These are phyloP conservation scores for Meta bourneti DNA, from an alignment of 2,888 invertebrate genomes.

Conservation along the genomic window DNA sequence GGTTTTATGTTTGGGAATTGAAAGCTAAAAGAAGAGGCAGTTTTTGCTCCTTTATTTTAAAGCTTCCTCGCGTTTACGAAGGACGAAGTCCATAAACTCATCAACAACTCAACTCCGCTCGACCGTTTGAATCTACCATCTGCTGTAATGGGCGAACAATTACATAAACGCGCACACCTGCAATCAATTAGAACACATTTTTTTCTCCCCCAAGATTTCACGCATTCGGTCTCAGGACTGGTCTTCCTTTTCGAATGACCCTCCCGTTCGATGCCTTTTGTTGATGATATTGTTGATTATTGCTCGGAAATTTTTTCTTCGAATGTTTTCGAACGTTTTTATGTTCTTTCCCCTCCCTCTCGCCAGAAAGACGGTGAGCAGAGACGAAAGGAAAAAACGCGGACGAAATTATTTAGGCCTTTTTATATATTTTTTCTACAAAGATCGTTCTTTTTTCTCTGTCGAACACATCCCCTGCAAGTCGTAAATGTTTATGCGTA, in stretches of 20 bases:
- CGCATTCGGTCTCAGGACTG: conserved; percentile 19
- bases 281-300: conserved; percentile 42
- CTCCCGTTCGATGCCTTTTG: conserved; percentile 11
- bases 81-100: conserved; percentile 19
- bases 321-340: conserved; percentile 1
- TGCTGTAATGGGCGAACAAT: conserved; percentile 53
- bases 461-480: not conserved
- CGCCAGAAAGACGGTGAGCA: no score
- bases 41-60: no score
- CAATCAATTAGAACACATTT: conserved; percentile 53
- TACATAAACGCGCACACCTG: conserved; percentile 50
- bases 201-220: not conserved
- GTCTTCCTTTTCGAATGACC: not conserved
- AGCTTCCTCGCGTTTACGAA: not conserved
- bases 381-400: conserved; percentile 7
- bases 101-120: conserved; percentile 19
- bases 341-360: not conserved
- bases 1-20: no score
- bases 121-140: conserved; percentile 26
- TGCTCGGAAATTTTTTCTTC: conserved; percentile 17
- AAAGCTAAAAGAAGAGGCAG: no score
- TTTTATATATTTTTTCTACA: not conserved
- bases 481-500: conserved; percentile 58
- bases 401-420: not conserved
- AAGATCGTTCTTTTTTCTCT: conserved; percentile 1